Base-by-base conservation (phyloP, 2,888 invertebrate species). In the Achlya flavicornis region DNA sequence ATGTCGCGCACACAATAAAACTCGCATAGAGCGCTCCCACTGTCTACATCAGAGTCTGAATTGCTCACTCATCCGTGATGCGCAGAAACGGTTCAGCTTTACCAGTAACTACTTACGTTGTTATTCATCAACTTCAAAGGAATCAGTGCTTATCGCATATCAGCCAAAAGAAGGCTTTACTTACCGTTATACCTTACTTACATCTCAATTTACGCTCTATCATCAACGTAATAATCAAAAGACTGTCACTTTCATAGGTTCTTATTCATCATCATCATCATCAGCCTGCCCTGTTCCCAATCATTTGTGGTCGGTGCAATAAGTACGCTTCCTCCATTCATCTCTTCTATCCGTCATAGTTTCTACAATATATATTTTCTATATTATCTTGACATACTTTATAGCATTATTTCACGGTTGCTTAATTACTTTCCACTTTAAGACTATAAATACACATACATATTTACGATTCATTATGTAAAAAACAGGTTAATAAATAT, bases 51-150 rank as follows among this genome's bases (percentile, higher is more conserved):
- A 66, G 62, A 71, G 71, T 70, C 68, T 73, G 72, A 74, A 78
- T 78, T 81, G 79, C 76, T 75, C 72, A 70, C 66, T 77, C 75
- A 71, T 66, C 75, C 76, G 72, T 72, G 69, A 75, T 64, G 73
- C 68, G 72, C 72, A 71, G 65, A 64, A 69, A 67, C 61, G 63
- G 62, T 64, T 66, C 64, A 60, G 62, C 66, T 64, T 67, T 66
- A 69, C 65, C 35, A 53, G 53, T 8, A 19, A 53, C 16, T 38
- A 41, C 41, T 41, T 41, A 41, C 41, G 41, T 41, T 12, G 41
- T 41, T 41, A 41, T 41, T 41, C 41, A 12, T 41, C 53, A 53
- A n/a, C 53, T 10, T 53, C 53, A 53, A 19, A 53, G 53, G 19
- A 53, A 53, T 19, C 10, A 53, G 10, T 53, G 53, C 53, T 19